Percentiles rank a stretch among this genome's conserved stretches.
Evolutionary conservation across 2,113 vertebrate species (phyloP).

Genomic region (Clupea harengus): DNA sequence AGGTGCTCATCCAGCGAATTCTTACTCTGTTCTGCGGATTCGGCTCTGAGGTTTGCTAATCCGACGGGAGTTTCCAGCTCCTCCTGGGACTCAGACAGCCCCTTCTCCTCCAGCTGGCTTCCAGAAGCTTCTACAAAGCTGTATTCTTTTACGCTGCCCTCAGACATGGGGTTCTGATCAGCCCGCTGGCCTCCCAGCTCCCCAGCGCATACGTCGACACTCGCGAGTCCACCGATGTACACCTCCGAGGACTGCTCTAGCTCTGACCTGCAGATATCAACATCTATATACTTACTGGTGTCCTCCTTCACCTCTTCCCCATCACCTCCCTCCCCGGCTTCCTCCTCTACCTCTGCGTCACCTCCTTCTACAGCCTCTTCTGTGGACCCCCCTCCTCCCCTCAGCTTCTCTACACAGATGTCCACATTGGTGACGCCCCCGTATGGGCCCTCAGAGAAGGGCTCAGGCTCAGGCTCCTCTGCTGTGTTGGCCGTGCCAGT

Average conservation of each 20-base stretch:
- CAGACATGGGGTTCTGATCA: not conserved
- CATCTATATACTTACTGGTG: not conserved
- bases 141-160: not conserved
- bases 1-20: too few species aligned
- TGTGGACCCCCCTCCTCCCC: constrained; percentile 31
- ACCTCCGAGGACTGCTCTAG: not conserved
- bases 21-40: constrained; percentile 20
- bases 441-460: not conserved
- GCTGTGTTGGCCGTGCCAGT: too few species aligned
- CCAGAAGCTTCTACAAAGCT: constrained; percentile 14
- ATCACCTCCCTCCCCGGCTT: too few species aligned
- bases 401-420: constrained; percentile 53
- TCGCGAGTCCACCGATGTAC: not conserved
- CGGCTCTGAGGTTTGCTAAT: constrained; percentile 10
- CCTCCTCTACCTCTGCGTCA: not conserved
- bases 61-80: constrained; percentile 13
- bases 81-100: constrained; percentile 32
- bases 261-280: not conserved
- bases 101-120: constrained; percentile 26
- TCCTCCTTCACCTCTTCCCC: not conserved
- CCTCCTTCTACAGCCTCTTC: constrained; percentile 30
- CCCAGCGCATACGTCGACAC: not conserved
- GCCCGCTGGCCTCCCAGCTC: not conserved
- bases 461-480: constrained; percentile 36
- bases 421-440: constrained; percentile 43